Conservation (phyloP, 2,113 vertebrate genomes). For the Sylvia atricapilla region DNA sequence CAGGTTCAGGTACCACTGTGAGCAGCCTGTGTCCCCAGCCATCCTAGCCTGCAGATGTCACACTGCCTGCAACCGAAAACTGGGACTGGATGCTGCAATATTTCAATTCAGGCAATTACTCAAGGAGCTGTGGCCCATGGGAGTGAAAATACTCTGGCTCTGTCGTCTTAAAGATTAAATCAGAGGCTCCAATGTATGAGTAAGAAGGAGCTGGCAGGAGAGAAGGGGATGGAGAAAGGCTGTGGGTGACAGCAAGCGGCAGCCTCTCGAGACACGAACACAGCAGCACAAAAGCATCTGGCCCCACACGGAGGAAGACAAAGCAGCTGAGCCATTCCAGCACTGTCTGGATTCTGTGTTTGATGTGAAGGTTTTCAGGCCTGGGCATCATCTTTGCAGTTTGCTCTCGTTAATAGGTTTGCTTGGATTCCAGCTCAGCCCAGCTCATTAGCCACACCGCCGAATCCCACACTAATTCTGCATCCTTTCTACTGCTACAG, state of each 20-base stretch:
- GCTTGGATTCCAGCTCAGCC: slow-evolving; percentile 13
- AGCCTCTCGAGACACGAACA: background rate
- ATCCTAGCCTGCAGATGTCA: background rate
- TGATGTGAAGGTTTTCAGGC: background rate
- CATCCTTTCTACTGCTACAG: background rate
- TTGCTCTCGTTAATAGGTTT: background rate
- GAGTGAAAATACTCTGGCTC: background rate
- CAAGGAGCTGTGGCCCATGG: background rate
- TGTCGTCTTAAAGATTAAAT: background rate
- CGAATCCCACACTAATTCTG: background rate
- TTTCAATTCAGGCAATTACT: background rate
- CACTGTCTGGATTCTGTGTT: background rate
- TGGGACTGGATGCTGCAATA: background rate
- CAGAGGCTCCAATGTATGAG: background rate
- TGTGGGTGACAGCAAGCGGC: background rate
- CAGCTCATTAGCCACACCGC: slow-evolving; percentile 14
- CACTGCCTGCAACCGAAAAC: background rate
- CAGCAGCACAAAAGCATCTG: background rate
- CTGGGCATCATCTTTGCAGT: background rate
- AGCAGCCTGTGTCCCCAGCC: background rate
- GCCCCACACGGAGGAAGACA: background rate
- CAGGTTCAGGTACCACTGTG: background rate
- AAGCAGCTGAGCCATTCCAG: background rate
- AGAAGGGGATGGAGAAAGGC: background rate
- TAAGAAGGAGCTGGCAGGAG: background rate